phyloP scores from a whole-genome alignment of 2,113 vertebrate species.

The Rhinoptilus africanus region DNA sequence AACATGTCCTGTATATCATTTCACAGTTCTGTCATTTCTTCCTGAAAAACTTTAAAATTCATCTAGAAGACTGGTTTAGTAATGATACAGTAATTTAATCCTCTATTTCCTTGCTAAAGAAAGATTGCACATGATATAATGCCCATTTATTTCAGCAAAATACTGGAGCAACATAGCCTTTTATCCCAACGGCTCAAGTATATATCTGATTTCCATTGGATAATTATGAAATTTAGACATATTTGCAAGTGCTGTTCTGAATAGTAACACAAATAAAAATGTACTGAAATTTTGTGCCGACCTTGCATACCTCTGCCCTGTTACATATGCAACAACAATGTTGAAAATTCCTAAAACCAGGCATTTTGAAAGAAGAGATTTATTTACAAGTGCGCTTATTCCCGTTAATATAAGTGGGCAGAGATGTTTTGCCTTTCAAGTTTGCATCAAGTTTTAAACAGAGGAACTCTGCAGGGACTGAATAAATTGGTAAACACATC shows the following conservation, averaged over 20 bases:
- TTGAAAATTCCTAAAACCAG: background rate
- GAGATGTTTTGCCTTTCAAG: background rate
- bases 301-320: background rate
- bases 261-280: background rate
- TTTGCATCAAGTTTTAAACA: background rate
- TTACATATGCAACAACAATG: background rate
- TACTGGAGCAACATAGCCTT: background rate
- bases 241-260: background rate
- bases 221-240: background rate
- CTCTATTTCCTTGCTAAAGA: background rate
- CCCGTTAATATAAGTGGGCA: background rate
- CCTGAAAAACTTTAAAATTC: background rate
- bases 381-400: background rate
- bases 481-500: background rate
- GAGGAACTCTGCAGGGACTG: background rate
- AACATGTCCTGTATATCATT: background rate
- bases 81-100: background rate
- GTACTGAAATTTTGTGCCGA: background rate
- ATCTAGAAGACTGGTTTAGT: background rate
- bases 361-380: background rate
- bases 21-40: background rate
- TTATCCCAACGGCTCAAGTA: background rate
- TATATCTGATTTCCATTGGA: background rate
- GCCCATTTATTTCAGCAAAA: background rate
- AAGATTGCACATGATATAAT: background rate